phyloP scores from a whole-genome alignment of 2,888 invertebrate species.

The Polia nebulosa region DNA sequence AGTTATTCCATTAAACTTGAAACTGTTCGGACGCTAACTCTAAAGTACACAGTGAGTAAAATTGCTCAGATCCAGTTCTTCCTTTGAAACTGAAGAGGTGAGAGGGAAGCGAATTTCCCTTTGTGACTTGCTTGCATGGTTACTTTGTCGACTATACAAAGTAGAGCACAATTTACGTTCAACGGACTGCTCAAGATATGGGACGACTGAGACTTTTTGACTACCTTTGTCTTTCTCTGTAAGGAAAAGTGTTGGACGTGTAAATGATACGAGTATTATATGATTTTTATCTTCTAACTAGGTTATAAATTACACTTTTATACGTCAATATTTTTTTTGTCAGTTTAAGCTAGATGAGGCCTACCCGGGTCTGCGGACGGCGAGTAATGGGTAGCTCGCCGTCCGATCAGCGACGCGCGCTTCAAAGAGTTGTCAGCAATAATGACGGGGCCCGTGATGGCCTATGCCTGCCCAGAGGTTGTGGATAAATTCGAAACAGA shows the following conservation, averaged over 20 bases:
- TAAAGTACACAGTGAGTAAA: conserved; percentile 39
- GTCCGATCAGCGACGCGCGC: too few species aligned
- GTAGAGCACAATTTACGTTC: conserved; percentile 41
- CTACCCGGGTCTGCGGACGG: too few species aligned
- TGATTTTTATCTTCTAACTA: too few species aligned
- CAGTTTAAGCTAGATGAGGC: too few species aligned
- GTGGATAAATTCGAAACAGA: too few species aligned
- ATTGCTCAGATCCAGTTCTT: conserved; percentile 52
- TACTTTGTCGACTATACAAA: conserved; percentile 44
- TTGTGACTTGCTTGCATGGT: conserved; percentile 54
- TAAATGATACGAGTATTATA: too few species aligned
- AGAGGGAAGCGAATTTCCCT: conserved; percentile 49
- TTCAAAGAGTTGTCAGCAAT: too few species aligned
- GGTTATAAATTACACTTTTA: too few species aligned
- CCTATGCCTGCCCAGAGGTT: too few species aligned
- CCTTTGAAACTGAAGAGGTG: conserved; percentile 55
- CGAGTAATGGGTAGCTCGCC: too few species aligned
- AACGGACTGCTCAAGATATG: conserved; percentile 30
- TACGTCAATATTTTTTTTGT: too few species aligned
- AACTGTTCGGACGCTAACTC: conserved; percentile 21
- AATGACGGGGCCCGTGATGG: too few species aligned
- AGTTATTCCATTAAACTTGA: conserved; percentile 12
- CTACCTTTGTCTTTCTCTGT: conserved; percentile 17
- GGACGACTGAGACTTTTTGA: conserved; percentile 17
- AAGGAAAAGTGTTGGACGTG: neutral